phyloP scores from a whole-genome alignment of 2,888 invertebrate species.

The Atethmia centrago region DNA sequence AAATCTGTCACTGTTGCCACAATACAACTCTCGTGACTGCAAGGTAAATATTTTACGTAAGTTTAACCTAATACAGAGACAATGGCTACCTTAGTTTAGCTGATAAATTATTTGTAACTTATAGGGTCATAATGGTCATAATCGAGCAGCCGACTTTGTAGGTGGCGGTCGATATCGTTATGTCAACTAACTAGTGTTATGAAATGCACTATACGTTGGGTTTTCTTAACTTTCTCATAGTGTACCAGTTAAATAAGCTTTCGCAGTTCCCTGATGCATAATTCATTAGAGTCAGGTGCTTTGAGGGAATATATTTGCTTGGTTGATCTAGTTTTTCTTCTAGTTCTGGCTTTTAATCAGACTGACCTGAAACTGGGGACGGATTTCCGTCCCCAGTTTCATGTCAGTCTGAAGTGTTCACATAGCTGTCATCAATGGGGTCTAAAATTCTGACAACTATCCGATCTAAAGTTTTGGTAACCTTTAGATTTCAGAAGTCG shows the following conservation, averaged over 20 bases:
- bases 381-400: too few relatives aligned
- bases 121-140: slow-evolving; percentile 81
- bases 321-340: slow-evolving; percentile 29
- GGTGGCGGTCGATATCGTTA: slow-evolving; percentile 72
- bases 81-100: slow-evolving; percentile 71
- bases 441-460: not conserved
- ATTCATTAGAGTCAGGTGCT: slow-evolving; percentile 62
- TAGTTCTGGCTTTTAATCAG: slow-evolving; percentile 6
- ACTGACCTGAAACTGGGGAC: not conserved
- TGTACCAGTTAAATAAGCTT: slow-evolving; percentile 63
- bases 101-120: slow-evolving; percentile 77
- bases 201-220: slow-evolving; percentile 63
- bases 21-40: slow-evolving; percentile 74
- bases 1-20: slow-evolving; percentile 71
- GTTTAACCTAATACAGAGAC: slow-evolving; percentile 71
- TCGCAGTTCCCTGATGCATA: slow-evolving; percentile 58
- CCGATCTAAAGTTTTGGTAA: not conserved
- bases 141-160: slow-evolving; percentile 71
- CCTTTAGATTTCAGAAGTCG: not conserved
- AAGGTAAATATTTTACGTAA: slow-evolving; percentile 73
- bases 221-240: slow-evolving; percentile 64
- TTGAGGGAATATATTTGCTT: slow-evolving; percentile 43
- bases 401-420: not conserved
- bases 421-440: not conserved
- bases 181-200: slow-evolving; percentile 65